These are phyloP conservation scores for Chionomys nivalis DNA, from an alignment of 2,113 vertebrate genomes.

Conservation along the genomic window DNA sequence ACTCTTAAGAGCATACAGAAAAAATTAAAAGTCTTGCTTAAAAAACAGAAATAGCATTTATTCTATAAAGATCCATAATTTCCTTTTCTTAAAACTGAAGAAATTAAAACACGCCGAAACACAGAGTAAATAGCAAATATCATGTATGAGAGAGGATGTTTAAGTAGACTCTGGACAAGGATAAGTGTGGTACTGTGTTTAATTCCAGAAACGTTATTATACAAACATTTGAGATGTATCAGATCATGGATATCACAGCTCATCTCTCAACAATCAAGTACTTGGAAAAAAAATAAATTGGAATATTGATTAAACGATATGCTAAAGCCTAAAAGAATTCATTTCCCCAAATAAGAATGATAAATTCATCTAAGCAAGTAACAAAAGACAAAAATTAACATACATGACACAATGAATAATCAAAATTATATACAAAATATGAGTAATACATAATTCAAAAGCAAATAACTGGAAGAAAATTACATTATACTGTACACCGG, in stretches of 20 bases:
- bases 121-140: not conserved
- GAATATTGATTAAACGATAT: not conserved
- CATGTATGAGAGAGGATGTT: rapidly evolving
- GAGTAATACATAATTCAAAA: not conserved
- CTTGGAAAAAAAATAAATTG: not conserved
- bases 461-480: not conserved
- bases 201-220: slow-evolving; percentile 11
- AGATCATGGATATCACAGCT: not conserved
- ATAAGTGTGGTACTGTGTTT: not conserved
- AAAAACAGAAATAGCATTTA: slow-evolving; percentile 24
- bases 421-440: slow-evolving; percentile 18
- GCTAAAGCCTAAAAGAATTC: not conserved
- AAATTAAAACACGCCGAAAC: not conserved
- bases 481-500: not conserved
- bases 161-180: not conserved
- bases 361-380: not conserved
- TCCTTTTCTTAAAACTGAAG: not conserved
- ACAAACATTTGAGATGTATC: not conserved
- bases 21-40: slow-evolving; percentile 24
- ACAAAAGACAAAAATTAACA: not conserved
- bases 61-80: not conserved
- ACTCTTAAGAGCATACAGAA: not conserved
- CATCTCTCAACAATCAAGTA: not conserved
- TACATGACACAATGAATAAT: not conserved
- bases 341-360: not conserved